phyloP scores from a whole-genome alignment of 2,113 vertebrate genomes.

The Myrmophylax atrothorax region DNA sequence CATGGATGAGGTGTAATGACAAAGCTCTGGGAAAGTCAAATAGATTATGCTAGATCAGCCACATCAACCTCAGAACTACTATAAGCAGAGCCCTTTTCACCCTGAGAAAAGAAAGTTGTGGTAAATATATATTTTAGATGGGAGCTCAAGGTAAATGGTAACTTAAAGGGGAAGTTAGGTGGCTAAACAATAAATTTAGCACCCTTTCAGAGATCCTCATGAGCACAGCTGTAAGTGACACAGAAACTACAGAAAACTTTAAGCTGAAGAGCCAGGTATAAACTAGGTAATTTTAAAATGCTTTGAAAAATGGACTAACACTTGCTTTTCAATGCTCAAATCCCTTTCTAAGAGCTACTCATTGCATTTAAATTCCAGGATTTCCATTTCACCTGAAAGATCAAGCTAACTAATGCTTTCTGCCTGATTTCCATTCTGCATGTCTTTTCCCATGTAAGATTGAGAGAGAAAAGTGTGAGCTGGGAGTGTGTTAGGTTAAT shows the following conservation, averaged over 20 bases:
- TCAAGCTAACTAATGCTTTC: not conserved
- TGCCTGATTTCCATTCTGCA: not conserved
- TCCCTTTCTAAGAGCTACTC: not conserved
- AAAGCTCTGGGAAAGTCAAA: not conserved
- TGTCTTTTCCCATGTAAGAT: not conserved
- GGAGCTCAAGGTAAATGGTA: not conserved
- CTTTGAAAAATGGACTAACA: not conserved
- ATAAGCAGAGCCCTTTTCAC: not conserved
- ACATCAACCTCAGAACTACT: not conserved
- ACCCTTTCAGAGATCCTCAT: not conserved
- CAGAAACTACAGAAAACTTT: not conserved
- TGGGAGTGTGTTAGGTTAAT: not conserved
- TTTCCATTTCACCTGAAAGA: not conserved
- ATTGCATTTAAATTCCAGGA: not conserved
- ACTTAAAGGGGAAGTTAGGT: not conserved
- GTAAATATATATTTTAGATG: not conserved
- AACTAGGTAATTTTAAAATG: not conserved
- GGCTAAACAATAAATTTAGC: not conserved
- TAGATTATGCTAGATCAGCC: not conserved
- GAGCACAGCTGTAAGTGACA: not conserved
- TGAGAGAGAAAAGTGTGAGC: not conserved
- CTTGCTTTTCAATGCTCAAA: not conserved
- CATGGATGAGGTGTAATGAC: not conserved
- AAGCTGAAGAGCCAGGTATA: rapidly evolving
- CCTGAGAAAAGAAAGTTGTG: not conserved